Evolutionary conservation across 2,113 vertebrate species (phyloP).

Genomic region (Myanophis thanlyinensis): DNA sequence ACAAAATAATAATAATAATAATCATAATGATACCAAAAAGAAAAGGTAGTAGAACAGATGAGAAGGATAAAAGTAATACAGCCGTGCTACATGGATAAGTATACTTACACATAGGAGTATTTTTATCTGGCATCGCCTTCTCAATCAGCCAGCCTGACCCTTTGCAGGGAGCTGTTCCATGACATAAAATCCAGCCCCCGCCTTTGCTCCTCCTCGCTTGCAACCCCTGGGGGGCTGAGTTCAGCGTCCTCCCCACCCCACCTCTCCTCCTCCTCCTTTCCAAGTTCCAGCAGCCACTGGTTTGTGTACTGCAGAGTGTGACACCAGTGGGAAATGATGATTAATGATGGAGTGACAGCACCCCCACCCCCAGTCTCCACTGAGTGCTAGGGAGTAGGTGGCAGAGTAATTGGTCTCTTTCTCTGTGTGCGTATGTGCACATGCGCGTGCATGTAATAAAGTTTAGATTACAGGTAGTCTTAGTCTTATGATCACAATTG

Average conservation of each 20-base stretch:
- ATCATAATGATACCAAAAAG: not conserved
- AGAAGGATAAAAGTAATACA: not conserved
- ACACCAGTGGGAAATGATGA: slow-evolving; percentile 3
- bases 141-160: not conserved
- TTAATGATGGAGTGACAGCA: slow-evolving; percentile 2
- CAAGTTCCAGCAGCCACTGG: not conserved
- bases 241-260: not conserved
- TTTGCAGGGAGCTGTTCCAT: not conserved
- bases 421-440: not conserved
- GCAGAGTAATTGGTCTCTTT: not conserved
- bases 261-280: not conserved
- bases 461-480: not conserved
- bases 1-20: not conserved
- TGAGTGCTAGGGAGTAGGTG: not conserved
- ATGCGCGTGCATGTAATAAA: not conserved
- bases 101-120: not conserved
- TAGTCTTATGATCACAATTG: not conserved
- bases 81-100: not conserved
- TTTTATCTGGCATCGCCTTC: not conserved
- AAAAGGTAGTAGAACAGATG: not conserved
- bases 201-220: not conserved
- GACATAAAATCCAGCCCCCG: not conserved
- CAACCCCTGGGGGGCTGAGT: not conserved
- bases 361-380: not conserved
- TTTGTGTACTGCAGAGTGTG: not conserved